Conservation (phyloP, 92 coral and sea anemone species). For the Paramuricea clavata region DNA sequence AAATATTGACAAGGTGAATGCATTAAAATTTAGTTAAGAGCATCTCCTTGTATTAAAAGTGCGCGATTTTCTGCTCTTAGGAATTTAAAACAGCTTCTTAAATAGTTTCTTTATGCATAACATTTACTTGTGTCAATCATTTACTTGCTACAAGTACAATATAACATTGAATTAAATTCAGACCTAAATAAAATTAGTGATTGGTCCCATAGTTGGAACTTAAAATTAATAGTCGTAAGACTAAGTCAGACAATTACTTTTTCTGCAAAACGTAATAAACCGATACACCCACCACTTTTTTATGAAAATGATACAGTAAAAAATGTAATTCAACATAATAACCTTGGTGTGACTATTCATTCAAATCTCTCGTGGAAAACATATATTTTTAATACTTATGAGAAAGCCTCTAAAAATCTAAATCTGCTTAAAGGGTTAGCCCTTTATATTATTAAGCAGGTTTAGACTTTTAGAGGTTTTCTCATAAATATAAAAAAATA, state of each 20-base stretch:
- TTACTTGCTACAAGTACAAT: no score
- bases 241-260: background rate
- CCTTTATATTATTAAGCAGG: no score
- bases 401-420: background rate
- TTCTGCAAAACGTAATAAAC: constrained; percentile 15
- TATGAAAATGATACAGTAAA: background rate
- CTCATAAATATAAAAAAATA: no score
- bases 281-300: background rate
- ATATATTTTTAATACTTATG: background rate
- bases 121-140: no score
- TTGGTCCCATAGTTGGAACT: constrained; percentile 38
- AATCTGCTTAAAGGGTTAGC: constrained; percentile 28
- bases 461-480: no score
- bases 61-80: no score
- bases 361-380: constrained; percentile 28
- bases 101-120: no score
- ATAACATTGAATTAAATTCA: constrained; percentile 30
- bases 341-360: constrained; percentile 27
- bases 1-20: no score
- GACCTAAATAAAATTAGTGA: constrained; percentile 7
- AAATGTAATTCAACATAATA: constrained; percentile 11
- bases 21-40: no score
- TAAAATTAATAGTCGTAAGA: constrained; percentile 18
- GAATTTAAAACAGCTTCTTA: no score
- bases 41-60: no score